Base-by-base conservation (phyloP, 2,113 vertebrate genomes). In the Chlorocebus sabaeus region DNA sequence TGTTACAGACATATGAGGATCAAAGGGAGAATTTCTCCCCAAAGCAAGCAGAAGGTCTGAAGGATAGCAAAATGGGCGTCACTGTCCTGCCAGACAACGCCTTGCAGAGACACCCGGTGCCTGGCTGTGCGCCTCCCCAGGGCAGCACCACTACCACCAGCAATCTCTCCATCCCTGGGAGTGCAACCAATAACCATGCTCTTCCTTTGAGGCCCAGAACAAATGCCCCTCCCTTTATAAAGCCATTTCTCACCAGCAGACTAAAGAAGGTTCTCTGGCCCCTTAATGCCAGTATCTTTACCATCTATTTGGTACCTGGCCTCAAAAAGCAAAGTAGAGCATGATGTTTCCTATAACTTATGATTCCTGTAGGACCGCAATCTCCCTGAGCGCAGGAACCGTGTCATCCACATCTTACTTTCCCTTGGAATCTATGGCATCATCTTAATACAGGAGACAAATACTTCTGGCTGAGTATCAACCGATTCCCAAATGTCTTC, bases 61-160 rank as follows among this genome's bases (percentile, higher is more conserved):
- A 38, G 68, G 30, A 14, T 1, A 2, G 45, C 6, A 0, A 38
- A 8, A 7, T 0, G 25, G 70, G 61, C 16, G 25, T 25, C 7
- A 12, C 38, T 0, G 0, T 14, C 32, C 22, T 18, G 13, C 48
- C 11, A 11, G 1, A 25, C 6, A 16, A 8, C 0, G 16, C 30
- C 13, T 9, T 1, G 4, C 3, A 8, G 14, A 45, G 68, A 25
- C 1, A 20, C 40, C 1, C 25, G 23, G 35, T 2, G 8, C 80
- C 73, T 23, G n/a, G 32, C 35, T 25, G 43, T 1, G 30, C n/a
- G 5, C n/a, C 16, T 5, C 20, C 3, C 38, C 27, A 0, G 11
- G 18, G 22, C 32, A 1, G n/a, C 72, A 11, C 8, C 12, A 3
- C 22, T 6, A 25, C 13, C 70, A 3, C 14, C 18, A 27, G 50